Evolutionary conservation across 2,888 invertebrate species (phyloP), one percentile per base, ranked within the genome.

Genomic region (Tuberolachnus salignus): DNA sequence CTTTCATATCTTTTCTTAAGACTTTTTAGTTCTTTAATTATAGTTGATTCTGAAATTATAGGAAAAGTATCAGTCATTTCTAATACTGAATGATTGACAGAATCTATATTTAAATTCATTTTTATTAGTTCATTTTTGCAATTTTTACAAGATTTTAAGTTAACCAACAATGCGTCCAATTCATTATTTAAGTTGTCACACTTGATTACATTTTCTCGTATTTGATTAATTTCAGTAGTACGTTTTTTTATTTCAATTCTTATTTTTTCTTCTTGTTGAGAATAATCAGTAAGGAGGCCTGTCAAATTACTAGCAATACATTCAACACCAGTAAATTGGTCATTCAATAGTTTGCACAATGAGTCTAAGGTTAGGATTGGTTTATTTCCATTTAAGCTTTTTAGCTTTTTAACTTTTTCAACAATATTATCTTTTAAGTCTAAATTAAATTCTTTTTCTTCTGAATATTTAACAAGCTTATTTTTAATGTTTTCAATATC

Each of bases 161-260:
- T 90, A 82, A 91, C 90, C 75, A 95, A 88, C 80, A 97, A 92
- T 84, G 94, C 93, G 14, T 59, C 88, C 83, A 95, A 94, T 83
- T 94, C 93, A 0, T 97, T 96, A 3, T 93, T 92, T 86, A 94
- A 89, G 84, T 95, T 95, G 84, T 95, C 95, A 84, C 94, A 95
- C 85, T 93, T 92, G 59, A 94, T 92, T n/a, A 95, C 90, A 59
- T 91, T 90, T 84, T 95, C 94, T 21, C 94, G 90, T 23, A 94
- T 88, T 84, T 89, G 90, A 19, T 91, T 90, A 0, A 95, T 88
- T 81, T 88, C 88, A 81, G 92, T 92, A 6, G 91, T 90, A 0
- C 91, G 88, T 8, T 87, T 87, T 86, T 94, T 94, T 21, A 94
- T 90, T 34, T 90, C 90, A 66, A 89, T 89, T 82, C 92, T 90